Percentiles rank a stretch among this genome's conserved stretches.
Evolutionary conservation across 2,888 invertebrate genomes (phyloP).

Genomic region (Drosophila prolongata): DNA sequence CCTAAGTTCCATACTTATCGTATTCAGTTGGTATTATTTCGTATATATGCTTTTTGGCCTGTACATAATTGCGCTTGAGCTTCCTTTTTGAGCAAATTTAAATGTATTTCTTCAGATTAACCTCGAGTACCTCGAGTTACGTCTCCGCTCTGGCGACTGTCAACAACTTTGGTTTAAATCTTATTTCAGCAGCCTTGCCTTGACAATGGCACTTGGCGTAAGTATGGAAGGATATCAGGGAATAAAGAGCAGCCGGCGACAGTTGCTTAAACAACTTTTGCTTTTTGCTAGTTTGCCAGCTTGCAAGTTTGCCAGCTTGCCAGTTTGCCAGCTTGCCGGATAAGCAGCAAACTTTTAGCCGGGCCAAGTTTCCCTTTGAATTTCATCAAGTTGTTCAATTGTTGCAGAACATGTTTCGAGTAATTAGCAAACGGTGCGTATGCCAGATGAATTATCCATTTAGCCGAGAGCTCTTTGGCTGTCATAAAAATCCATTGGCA

Average conservation of each 20-base stretch:
- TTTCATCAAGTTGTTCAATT: constrained; percentile 26
- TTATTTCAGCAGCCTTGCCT: constrained; percentile 9
- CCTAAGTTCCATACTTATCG: constrained; percentile 32
- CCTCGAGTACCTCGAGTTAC: constrained; percentile 8
- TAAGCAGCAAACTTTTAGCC: constrained; percentile 43
- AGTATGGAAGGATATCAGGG: constrained; percentile 15
- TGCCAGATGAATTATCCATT: constrained; percentile 41
- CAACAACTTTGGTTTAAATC: constrained; percentile 3
- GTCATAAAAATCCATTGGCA: constrained; percentile 1
- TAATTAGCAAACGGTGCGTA: constrained; percentile 67
- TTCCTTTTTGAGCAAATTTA: constrained; percentile 33
- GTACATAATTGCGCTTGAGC: constrained; percentile 44
- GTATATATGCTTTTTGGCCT: constrained; percentile 40
- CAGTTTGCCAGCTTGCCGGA: constrained; percentile 21
- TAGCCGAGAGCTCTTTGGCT: background rate
- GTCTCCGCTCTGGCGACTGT: constrained; percentile 7
- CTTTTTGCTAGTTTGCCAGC: constrained; percentile 15
- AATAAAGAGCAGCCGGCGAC: constrained; percentile 15
- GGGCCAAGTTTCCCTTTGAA: constrained; percentile 21
- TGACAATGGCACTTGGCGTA: constrained; percentile 24
- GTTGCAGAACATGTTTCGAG: constrained; percentile 36
- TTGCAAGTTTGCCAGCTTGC: constrained; percentile 24
- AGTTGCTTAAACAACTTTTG: constrained; percentile 44
- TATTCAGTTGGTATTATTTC: constrained; percentile 42
- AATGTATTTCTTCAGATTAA: constrained; percentile 30